Conservation (phyloP, 2,113 vertebrate genomes). For the Pachycephala philippinensis region DNA sequence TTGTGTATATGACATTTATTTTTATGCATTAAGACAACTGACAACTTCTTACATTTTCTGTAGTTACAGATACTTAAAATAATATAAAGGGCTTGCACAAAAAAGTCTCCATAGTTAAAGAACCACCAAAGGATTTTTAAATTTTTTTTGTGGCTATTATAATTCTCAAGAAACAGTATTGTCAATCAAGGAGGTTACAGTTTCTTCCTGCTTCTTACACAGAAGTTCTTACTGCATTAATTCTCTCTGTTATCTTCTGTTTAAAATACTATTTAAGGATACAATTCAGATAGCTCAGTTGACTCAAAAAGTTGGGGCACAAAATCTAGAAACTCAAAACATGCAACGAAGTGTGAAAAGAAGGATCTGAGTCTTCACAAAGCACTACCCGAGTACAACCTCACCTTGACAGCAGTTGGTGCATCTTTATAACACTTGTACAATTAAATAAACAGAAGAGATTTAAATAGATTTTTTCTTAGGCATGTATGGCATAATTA, state of each 20-base stretch:
- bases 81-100: background rate
- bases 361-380: background rate
- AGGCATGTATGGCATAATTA: slow-evolving; percentile 25
- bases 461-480: slow-evolving; percentile 10
- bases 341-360: background rate
- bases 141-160: background rate
- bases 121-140: background rate
- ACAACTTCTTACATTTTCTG: background rate
- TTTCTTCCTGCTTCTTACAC: background rate
- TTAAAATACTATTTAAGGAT: background rate
- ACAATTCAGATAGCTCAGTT: background rate
- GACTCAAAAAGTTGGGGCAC: background rate
- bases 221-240: background rate
- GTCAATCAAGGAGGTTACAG: background rate
- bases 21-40: background rate
- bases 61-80: background rate
- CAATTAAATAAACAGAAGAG: slow-evolving; percentile 38
- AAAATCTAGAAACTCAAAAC: background rate
- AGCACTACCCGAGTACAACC: background rate
- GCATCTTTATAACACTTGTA: background rate
- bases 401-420: background rate
- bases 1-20: background rate
- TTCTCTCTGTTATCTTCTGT: background rate
- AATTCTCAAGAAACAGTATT: background rate
- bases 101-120: background rate